These are phyloP conservation scores for Cyprinus carpio DNA, from an alignment of 2,113 vertebrate species.

Conservation along the genomic window DNA sequence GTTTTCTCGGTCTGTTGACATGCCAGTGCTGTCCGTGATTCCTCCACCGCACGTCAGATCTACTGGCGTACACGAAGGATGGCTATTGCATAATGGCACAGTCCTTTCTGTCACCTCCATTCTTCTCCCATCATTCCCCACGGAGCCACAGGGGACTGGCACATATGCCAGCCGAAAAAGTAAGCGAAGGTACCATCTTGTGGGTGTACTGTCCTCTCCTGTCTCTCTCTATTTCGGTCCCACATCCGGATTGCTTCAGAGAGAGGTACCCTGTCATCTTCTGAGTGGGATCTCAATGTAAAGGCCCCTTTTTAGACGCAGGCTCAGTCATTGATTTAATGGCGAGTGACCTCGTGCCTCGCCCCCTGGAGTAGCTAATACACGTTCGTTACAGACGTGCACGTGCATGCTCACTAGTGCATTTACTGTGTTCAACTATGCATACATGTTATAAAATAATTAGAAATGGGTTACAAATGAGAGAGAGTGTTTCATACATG, in stretches of 20 bases:
- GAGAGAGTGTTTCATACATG: background rate
- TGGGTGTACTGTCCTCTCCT: background rate
- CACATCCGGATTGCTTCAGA: background rate
- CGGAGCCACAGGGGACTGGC: background rate
- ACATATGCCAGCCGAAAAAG: background rate
- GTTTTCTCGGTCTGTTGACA: conserved; percentile 2
- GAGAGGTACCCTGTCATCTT: background rate
- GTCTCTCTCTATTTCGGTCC: background rate
- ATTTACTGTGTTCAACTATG: background rate
- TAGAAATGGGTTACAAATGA: background rate
- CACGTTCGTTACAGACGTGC: background rate
- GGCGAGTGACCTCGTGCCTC: background rate
- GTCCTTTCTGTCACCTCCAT: conserved; percentile 9
- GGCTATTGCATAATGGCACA: background rate
- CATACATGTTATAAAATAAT: background rate
- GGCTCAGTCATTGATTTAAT: background rate
- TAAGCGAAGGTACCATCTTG: background rate
- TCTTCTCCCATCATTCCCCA: conserved; percentile 3
- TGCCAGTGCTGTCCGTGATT: conserved; percentile 13
- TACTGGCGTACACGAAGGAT: background rate
- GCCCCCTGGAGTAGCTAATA: background rate
- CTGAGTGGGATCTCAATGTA: background rate
- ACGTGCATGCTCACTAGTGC: background rate
- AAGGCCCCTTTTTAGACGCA: background rate
- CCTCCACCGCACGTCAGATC: background rate